phyloP scores from a whole-genome alignment of 2,888 invertebrate species.

The Eupithecia inturbata region DNA sequence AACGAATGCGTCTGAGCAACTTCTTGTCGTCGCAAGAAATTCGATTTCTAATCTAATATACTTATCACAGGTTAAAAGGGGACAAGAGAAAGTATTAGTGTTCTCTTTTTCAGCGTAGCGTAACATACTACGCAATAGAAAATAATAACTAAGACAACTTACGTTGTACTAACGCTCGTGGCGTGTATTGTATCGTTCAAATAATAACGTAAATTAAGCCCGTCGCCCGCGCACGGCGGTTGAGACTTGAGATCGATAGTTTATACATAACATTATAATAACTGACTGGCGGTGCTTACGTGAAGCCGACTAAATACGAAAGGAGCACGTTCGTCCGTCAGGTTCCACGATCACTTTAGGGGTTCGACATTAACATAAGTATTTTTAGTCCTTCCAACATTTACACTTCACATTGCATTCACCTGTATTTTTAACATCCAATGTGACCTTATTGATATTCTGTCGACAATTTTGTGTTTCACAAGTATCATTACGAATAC shows the following conservation, averaged over 20 bases:
- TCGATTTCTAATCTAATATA: conserved; percentile 78
- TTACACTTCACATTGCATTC: conserved; percentile 11
- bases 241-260: conserved; percentile 84
- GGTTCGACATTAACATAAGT: conserved; percentile 31
- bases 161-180: conserved; percentile 66
- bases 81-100: conserved; percentile 83
- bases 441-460: conserved; percentile 6
- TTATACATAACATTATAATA: conserved; percentile 60
- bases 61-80: conserved; percentile 84
- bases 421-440: not conserved
- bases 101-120: conserved; percentile 72
- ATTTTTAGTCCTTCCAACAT: conserved; percentile 21
- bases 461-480: not conserved
- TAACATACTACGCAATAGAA: conserved; percentile 61
- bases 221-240: conserved; percentile 72
- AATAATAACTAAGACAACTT: conserved; percentile 78
- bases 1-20: conserved; percentile 72
- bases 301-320: conserved; percentile 67
- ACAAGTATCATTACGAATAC: conserved; percentile 8
- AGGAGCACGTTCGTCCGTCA: conserved; percentile 62
- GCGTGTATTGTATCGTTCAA: conserved; percentile 62
- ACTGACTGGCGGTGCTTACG: conserved; percentile 76
- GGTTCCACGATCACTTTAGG: conserved; percentile 35
- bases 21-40: conserved; percentile 76
- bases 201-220: conserved; percentile 67